A percentile compares a stretch with the other conserved stretches of the same genome.
These are phyloP conservation scores for Dryocosmus kuriphilus DNA, from an alignment of 2,888 invertebrate species.

Conservation along the genomic window DNA sequence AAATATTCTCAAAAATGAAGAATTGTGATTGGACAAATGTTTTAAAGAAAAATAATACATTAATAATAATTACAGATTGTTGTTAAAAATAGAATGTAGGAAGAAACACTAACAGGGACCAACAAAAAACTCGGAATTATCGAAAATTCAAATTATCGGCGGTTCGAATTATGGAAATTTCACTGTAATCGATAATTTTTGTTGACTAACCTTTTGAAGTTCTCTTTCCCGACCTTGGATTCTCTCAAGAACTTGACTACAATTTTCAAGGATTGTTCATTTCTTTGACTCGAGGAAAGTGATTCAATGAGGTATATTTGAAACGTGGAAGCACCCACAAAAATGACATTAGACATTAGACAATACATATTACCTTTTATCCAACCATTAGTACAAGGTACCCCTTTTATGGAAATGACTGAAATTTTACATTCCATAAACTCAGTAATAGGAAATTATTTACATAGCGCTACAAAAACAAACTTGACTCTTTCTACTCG, in stretches of 20 bases:
- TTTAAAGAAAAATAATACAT: no score
- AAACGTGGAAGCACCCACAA: slow-evolving; percentile 35
- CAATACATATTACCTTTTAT: slow-evolving; percentile 26
- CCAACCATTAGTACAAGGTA: slow-evolving; percentile 27
- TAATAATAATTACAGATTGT: no score
- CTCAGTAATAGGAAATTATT: not conserved
- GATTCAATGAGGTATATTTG: slow-evolving; percentile 23
- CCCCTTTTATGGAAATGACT: slow-evolving; percentile 1
- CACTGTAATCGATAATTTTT: slow-evolving; percentile 47
- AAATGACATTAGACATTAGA: slow-evolving; percentile 26
- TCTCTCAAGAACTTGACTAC: slow-evolving; percentile 34
- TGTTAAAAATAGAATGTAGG: no score
- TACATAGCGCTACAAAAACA: slow-evolving; percentile 25
- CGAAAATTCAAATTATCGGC: no score
- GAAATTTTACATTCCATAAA: not conserved
- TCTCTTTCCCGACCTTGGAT: slow-evolving; percentile 5
- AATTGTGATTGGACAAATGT: no score
- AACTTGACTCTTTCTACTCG: slow-evolving; percentile 11
- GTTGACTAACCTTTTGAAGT: slow-evolving; percentile 65
- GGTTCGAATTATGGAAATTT: no score
- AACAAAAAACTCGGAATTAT: no score
- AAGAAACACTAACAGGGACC: no score
- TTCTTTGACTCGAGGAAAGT: slow-evolving; percentile 33
- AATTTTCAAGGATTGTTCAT: slow-evolving; percentile 23
- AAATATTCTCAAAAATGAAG: no score